These are phyloP conservation scores for Argya squamiceps DNA, from an alignment of 2,797 vertebrate species.

Conservation along the genomic window DNA sequence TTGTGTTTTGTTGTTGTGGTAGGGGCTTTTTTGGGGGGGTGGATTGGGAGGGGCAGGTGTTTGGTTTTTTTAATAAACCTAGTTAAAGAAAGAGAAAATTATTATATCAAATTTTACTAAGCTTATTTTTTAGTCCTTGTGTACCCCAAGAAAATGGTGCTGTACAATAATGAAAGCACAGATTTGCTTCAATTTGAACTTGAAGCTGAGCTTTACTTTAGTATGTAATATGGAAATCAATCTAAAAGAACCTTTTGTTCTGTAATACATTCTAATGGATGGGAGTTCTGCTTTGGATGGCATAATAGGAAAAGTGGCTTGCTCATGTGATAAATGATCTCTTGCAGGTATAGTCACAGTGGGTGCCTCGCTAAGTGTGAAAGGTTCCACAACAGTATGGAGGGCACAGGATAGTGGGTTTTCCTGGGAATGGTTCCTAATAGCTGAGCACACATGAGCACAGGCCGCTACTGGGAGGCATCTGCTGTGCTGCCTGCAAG, in stretches of 20 bases:
- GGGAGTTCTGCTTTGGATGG: background rate
- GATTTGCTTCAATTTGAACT: background rate
- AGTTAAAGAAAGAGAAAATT: background rate
- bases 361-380: background rate
- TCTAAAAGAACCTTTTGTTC: background rate
- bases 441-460: background rate
- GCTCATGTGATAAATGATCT: background rate
- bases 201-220: background rate
- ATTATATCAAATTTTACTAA: background rate
- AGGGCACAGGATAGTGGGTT: background rate
- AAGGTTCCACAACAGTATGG: background rate
- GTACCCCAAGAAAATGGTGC: background rate
- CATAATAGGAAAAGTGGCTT: background rate
- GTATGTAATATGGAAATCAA: background rate
- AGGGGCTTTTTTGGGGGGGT: accelerated
- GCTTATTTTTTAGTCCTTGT: background rate
- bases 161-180: background rate
- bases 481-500: background rate
- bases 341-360: background rate
- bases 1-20: background rate
- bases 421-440: background rate
- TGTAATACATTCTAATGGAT: background rate
- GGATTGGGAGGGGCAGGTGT: accelerated
- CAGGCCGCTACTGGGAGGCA: background rate
- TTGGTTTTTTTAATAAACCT: background rate